Percentiles rank a stretch among this genome's conserved stretches.
phyloP scores from a whole-genome alignment of 2,888 invertebrate genomes.

The Spilosoma lubricipeda region DNA sequence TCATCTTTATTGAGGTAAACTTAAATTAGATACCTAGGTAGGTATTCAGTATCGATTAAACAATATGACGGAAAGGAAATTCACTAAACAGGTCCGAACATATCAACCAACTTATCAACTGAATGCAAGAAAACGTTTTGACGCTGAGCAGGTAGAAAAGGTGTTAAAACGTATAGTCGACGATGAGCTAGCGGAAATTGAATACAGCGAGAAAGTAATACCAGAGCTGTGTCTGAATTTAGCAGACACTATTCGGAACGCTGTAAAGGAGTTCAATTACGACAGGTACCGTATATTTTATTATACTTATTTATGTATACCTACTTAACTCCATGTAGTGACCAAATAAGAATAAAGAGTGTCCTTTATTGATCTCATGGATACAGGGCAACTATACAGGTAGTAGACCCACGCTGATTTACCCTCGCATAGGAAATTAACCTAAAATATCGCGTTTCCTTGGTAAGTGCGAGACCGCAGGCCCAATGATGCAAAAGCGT shows the following conservation, averaged over 20 bases:
- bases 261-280: constrained; percentile 88
- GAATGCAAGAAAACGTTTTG: constrained; percentile 88
- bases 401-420: no score
- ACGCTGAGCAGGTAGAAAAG: constrained; percentile 86
- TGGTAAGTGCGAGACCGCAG: no score
- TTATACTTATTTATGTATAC: not conserved
- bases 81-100: constrained; percentile 74
- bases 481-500: no score
- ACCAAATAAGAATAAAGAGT: no score
- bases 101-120: constrained; percentile 89
- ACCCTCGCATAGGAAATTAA: no score
- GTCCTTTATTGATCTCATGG: no score
- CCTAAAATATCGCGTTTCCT: no score
- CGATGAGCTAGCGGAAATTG: constrained; percentile 87
- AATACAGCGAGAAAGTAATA: constrained; percentile 87
- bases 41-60: constrained; percentile 63
- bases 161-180: constrained; percentile 87
- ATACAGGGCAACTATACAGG: no score
- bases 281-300: constrained; percentile 78
- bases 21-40: not conserved
- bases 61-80: constrained; percentile 66
- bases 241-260: constrained; percentile 86
- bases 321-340: not conserved
- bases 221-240: constrained; percentile 86
- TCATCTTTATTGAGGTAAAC: not conserved